Base-by-base conservation (phyloP, 2,888 invertebrate genomes). In the Cryptus viduatorius region DNA sequence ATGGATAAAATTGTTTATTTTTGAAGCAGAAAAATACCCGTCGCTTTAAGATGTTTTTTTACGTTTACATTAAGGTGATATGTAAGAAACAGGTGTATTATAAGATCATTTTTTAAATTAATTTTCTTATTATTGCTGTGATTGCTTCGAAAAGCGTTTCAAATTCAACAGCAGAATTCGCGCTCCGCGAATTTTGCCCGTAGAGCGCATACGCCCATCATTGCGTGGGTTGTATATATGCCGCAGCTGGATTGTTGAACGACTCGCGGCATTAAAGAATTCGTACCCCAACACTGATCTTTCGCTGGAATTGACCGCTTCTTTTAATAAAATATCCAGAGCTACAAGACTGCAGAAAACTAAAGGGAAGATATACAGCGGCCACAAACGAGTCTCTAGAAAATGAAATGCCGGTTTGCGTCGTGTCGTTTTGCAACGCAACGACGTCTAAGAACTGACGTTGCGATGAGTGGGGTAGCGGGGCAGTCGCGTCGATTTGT, bases 361-460 rank as follows among this genome's bases (percentile, higher is more conserved):
- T 19, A 93, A 76, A 19, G 88, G 87, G 2, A 93, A 84, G 44
- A 92, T 86, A 89, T 88, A 50, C 91, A 92, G 10, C 90, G 44
- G 29, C 91, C 90, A 77, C 91, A 92, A 48, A 88, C 86, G 80
- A 92, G 88, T 61, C 89, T 37, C 88, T 5, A 91, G 86, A 19
- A 90, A 31, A 1, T 72, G 82, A 61, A 65, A 78, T 72, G 42
- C 72, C 65, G 73, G 79, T 42, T 80, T 72, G 59, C 83, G 44
- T 75, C 61, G 50, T 50, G 81, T 5, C 31, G 37, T n/a, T 31
- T 31, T 12, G 50, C 44, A 75, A 50, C 50, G 56, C 59, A 56
- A 61, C 4, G 79, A 29, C 59, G 69, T 56, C 42, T 69, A 64
- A 4, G 59, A 59, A 53, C 59, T 72, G 69, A 12, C 69, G 24